Evolutionary conservation across 1,140 invertebrate genomes (phyloP), one percentile per base, ranked within the genome.

Genomic region (Amyelois transitella): DNA sequence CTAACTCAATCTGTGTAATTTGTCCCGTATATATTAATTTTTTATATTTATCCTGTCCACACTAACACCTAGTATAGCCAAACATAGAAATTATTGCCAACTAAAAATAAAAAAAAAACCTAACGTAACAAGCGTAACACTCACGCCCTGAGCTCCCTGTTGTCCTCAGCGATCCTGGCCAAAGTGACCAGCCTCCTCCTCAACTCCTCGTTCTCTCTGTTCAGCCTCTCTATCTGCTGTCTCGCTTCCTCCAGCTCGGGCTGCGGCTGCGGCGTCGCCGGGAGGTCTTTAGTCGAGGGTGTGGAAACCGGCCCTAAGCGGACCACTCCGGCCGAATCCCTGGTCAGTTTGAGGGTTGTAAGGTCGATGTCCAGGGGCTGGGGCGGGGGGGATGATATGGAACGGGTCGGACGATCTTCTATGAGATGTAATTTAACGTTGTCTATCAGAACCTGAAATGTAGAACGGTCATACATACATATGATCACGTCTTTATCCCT

Each of bases 301-400:
- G 65, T 72, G 50, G 65, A 57, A 0, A 66, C 69, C 22, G 93
- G 93, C 54, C 94, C 91, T 18, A 97, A 91, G 56, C 92, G 90
- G 38, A 97, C 92, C 0, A 95, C 85, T 3, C 96, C 96, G 53
- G 91, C 90, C 10, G 80, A 80, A 56, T 92, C 93, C 56, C 96
- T 88, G 10, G 82, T 89, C 60, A 97, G 88, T 17, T 89, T 90
- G 28, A 97, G 83, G 19, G 91, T 90, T 8, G 92, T 91, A 18
- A 97, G 91, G 58, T 90, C 91, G 28, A 97, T 67, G 88, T 96
- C 92, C n/a, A 96, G 89, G 0, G 96, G 95, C 47, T 94, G 89
- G 1, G 94, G 92, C 0, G 94, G 94, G 5, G 95, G 94, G 2
- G 94, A 95, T n/a, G 94, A 95, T 66, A 96, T 94, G 69, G 94